Evolutionary conservation across 2,888 invertebrate species (phyloP).

Genomic region (Gnatocerus cornutus): DNA sequence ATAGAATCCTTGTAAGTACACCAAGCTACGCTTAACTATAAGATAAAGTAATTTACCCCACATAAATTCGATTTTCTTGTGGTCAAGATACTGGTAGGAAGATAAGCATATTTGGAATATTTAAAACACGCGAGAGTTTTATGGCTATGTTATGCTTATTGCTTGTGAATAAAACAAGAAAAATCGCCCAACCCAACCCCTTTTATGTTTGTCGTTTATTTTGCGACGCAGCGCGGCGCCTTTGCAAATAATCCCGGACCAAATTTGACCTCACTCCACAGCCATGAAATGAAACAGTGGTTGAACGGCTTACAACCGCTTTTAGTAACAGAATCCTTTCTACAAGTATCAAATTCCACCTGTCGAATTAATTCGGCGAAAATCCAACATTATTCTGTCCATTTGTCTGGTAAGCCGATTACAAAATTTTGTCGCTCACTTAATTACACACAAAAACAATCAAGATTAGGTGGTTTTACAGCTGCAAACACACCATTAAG

Average conservation of each 20-base stretch:
- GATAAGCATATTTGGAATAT: too few relatives aligned
- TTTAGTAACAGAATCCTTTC: slow-evolving; percentile 55
- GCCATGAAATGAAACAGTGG: slow-evolving; percentile 35
- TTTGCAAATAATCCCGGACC: neutral
- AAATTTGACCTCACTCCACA: slow-evolving; percentile 21
- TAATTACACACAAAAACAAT: slow-evolving; percentile 52
- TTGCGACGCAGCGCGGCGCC: too few relatives aligned
- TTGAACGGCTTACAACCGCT: slow-evolving; percentile 39
- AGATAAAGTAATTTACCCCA: too few relatives aligned
- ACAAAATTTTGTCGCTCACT: slow-evolving; percentile 54
- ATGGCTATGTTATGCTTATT: too few relatives aligned
- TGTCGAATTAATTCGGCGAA: slow-evolving; percentile 58
- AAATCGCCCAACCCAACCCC: too few relatives aligned
- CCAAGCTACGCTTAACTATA: too few relatives aligned
- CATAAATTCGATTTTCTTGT: too few relatives aligned
- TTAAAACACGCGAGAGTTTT: too few relatives aligned
- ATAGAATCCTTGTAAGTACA: too few relatives aligned
- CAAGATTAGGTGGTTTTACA: slow-evolving; percentile 13
- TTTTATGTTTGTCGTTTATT: too few relatives aligned
- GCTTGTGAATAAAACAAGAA: too few relatives aligned
- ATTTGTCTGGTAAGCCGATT: slow-evolving; percentile 50
- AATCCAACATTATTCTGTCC: slow-evolving; percentile 45
- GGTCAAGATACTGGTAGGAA: too few relatives aligned
- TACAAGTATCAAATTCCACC: slow-evolving; percentile 56
- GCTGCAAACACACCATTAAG: slow-evolving; percentile 13